Percentiles rank a stretch among this genome's conserved stretches.
Evolutionary conservation across 2,113 vertebrate genomes (phyloP).

Genomic region (Leptodactylus fuscus): DNA sequence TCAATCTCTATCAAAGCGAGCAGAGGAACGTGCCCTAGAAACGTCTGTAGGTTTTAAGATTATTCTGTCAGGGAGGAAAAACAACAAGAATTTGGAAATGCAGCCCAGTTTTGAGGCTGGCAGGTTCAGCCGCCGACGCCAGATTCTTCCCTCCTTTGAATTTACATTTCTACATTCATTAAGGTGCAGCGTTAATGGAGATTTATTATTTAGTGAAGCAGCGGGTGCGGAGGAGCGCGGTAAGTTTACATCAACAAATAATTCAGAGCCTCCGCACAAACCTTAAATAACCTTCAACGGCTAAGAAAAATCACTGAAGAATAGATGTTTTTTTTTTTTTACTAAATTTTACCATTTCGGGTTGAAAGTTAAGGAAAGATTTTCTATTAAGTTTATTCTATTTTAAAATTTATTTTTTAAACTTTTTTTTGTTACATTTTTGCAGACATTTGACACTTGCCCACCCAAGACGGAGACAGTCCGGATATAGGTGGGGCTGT

Average conservation of each 20-base stretch:
- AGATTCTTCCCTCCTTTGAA: neutral
- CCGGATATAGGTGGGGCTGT: too few species aligned
- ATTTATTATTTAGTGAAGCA: slow-evolving; percentile 38
- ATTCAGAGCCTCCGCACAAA: neutral
- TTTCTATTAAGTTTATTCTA: too few species aligned
- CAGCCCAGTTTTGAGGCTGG: neutral
- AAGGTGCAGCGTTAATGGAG: neutral
- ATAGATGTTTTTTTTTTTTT: too few species aligned
- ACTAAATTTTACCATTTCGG: too few species aligned
- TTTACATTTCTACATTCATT: slow-evolving; percentile 1
- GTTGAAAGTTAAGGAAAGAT: too few species aligned
- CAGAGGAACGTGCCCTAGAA: slow-evolving; percentile 43
- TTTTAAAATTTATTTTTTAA: too few species aligned
- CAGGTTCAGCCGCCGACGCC: neutral
- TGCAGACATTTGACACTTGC: too few species aligned
- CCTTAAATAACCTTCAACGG: slow-evolving; percentile 36
- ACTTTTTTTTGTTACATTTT: too few species aligned
- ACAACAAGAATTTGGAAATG: slow-evolving; percentile 20
- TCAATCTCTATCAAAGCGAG: slow-evolving; percentile 19
- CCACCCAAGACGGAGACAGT: too few species aligned
- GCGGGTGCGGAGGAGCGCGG: neutral
- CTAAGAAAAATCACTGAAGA: too few species aligned
- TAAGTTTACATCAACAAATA: slow-evolving; percentile 5
- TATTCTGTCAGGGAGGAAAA: neutral
- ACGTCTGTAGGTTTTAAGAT: slow-evolving; percentile 19